phyloP scores from a whole-genome alignment of 1,140 invertebrate species.

The Araneus ventricosus region DNA sequence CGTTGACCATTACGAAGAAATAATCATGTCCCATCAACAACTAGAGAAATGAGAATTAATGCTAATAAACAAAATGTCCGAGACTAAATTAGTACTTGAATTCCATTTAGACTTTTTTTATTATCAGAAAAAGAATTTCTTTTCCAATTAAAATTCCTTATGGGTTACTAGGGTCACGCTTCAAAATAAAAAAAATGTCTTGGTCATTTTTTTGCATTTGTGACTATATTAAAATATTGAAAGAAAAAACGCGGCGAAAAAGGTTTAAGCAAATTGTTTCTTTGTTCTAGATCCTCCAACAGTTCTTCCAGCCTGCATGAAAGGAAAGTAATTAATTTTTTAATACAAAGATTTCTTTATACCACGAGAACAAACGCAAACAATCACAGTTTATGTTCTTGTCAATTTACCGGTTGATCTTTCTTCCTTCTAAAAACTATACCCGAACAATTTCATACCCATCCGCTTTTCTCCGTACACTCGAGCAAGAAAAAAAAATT shows the following conservation, averaged over 20 bases:
- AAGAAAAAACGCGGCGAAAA: not conserved
- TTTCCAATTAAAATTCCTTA: slow-evolving; percentile 9
- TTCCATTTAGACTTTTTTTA: not conserved
- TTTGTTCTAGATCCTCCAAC: slow-evolving; percentile 22
- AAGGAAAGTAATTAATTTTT: slow-evolving; percentile 42
- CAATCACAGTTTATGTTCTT: slow-evolving; percentile 26
- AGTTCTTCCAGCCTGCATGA: not conserved
- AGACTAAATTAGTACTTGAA: not conserved
- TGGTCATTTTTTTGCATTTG: not conserved
- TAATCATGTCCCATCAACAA: not conserved
- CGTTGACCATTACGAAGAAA: not conserved
- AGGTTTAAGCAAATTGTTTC: slow-evolving; percentile 31
- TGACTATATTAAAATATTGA: not conserved
- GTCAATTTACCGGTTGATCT: slow-evolving; percentile 52
- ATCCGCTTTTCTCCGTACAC: not conserved
- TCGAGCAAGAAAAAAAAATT: not conserved
- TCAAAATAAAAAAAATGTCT: not conserved
- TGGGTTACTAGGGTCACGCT: not conserved
- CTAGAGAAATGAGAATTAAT: not conserved
- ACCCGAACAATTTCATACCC: not conserved
- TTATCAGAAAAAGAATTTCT: not conserved
- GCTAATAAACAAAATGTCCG: not conserved
- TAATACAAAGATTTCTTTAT: slow-evolving; percentile 26
- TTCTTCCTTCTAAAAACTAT: slow-evolving; percentile 3
- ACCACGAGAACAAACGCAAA: slow-evolving; percentile 25